These are phyloP conservation scores for Caenorhabditis zanzibari DNA, from an alignment of 2,888 invertebrate species.

Conservation along the genomic window DNA sequence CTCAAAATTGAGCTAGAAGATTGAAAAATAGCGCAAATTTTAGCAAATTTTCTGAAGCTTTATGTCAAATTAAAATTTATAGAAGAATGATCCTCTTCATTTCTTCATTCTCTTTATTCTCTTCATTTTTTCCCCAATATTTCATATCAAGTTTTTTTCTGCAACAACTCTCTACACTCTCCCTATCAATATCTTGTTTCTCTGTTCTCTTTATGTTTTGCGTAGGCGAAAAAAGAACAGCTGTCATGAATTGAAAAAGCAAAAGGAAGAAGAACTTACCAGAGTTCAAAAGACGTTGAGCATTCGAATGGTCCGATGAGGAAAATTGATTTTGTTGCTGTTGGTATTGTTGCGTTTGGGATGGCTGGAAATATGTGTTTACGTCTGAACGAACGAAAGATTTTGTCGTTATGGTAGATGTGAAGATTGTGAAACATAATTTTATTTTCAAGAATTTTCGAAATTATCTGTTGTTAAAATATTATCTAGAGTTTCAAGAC, in stretches of 20 bases:
- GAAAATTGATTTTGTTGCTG: slow-evolving; percentile 44
- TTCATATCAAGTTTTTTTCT: slow-evolving; percentile 1
- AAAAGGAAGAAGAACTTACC: slow-evolving; percentile 36
- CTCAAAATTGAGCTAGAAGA: too few relatives aligned
- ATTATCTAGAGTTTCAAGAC: too few relatives aligned
- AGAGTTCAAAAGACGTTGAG: slow-evolving; percentile 67
- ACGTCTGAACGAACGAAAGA: background rate
- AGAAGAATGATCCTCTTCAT: too few relatives aligned
- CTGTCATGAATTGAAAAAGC: slow-evolving; percentile 13
- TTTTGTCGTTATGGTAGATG: background rate
- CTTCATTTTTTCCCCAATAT: background rate
- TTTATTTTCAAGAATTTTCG: background rate
- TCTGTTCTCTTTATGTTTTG: slow-evolving; percentile 25
- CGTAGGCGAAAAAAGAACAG: slow-evolving; percentile 49
- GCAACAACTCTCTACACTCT: background rate
- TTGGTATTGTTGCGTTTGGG: slow-evolving; percentile 58
- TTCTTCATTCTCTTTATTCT: background rate
- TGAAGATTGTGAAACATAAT: background rate
- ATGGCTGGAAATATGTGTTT: slow-evolving; percentile 27
- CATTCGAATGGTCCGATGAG: slow-evolving; percentile 56
- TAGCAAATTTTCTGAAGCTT: too few relatives aligned
- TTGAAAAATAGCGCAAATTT: too few relatives aligned
- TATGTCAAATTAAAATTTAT: too few relatives aligned
- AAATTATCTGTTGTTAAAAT: too few relatives aligned
- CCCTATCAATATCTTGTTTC: background rate